Evolutionary conservation across 1,140 invertebrate species (phyloP).

Genomic region (Odontomachus brunneus): DNA sequence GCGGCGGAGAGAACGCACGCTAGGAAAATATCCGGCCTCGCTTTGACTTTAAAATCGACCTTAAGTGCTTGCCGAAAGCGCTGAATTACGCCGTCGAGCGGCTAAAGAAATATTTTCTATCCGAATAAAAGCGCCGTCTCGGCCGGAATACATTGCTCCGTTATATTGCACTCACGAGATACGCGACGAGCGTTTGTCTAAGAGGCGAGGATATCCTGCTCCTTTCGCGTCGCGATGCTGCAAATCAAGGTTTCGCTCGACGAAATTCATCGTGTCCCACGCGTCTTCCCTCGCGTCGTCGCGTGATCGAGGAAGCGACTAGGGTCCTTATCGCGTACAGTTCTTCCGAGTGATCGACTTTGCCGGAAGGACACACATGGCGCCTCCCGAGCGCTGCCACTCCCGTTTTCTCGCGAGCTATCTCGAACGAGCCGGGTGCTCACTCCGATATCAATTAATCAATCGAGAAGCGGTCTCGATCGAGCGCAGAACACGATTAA

Average conservation of each 20-base stretch:
- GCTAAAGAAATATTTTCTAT: slow-evolving; percentile 36
- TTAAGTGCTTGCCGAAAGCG: slow-evolving; percentile 46
- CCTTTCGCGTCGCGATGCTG: too few relatives aligned
- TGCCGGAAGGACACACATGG: slow-evolving; percentile 6
- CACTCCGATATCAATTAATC: slow-evolving; percentile 48
- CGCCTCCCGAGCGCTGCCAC: not conserved
- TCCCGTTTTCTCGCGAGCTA: not conserved
- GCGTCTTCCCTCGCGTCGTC: too few relatives aligned
- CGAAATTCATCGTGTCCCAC: too few relatives aligned
- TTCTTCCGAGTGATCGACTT: slow-evolving; percentile 11
- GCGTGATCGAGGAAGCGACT: too few relatives aligned
- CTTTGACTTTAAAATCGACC: slow-evolving; percentile 50
- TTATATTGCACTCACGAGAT: not conserved
- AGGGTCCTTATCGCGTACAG: not conserved
- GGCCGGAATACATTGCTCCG: not conserved
- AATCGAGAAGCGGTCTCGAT: slow-evolving; percentile 29
- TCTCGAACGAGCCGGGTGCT: slow-evolving; percentile 20
- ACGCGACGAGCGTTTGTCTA: too few relatives aligned
- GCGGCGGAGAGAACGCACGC: not conserved
- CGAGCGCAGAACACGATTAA: slow-evolving; percentile 35
- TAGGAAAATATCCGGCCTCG: slow-evolving; percentile 35
- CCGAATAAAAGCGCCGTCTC: slow-evolving; percentile 7
- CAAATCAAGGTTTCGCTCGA: too few relatives aligned
- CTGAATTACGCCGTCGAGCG: slow-evolving; percentile 23
- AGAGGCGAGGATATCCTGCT: too few relatives aligned